A percentile compares a stretch with the other conserved stretches of the same genome.
Conservation (phyloP, 2,888 invertebrate species). For the Dione vanillae region DNA sequence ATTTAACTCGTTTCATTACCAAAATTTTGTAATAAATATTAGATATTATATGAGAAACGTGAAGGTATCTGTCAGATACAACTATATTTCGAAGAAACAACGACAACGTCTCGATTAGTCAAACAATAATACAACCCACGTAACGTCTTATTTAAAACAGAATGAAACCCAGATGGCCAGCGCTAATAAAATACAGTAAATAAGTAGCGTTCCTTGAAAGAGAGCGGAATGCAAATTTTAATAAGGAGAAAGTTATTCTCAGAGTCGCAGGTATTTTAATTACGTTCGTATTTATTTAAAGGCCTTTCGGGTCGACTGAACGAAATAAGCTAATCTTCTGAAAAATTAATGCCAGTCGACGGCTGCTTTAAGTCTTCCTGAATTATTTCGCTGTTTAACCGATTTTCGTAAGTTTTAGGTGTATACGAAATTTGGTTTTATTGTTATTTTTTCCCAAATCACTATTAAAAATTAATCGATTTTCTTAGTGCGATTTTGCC, state of each 20-base stretch:
- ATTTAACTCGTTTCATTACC: no score
- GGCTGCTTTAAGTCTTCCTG: slow-evolving; percentile 6
- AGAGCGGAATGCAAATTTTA: slow-evolving; percentile 47
- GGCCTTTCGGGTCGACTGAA: slow-evolving; percentile 39
- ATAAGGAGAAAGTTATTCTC: slow-evolving; percentile 48
- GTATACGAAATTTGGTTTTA: not conserved
- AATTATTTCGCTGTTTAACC: not conserved
- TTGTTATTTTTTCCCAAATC: no score
- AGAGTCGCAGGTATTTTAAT: slow-evolving; percentile 49
- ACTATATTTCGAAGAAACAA: not conserved
- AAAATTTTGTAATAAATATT: no score
- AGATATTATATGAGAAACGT: not conserved
- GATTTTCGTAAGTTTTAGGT: not conserved
- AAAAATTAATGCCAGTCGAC: slow-evolving; percentile 17
- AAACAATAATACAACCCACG: slow-evolving; percentile 22
- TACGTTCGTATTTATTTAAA: slow-evolving; percentile 46
- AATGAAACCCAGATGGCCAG: slow-evolving; percentile 37
- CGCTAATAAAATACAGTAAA: slow-evolving; percentile 43
- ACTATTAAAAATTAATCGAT: no score
- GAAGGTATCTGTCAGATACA: not conserved
- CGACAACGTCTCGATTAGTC: not conserved
- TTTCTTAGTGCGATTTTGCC: no score
- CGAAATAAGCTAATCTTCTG: slow-evolving; percentile 33
- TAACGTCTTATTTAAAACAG: slow-evolving; percentile 37
- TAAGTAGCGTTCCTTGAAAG: slow-evolving; percentile 41